Percentiles rank a stretch among this genome's conserved stretches.
Evolutionary conservation across 1,140 invertebrate species (phyloP).

Genomic region (Chrysomallon squamiferum): DNA sequence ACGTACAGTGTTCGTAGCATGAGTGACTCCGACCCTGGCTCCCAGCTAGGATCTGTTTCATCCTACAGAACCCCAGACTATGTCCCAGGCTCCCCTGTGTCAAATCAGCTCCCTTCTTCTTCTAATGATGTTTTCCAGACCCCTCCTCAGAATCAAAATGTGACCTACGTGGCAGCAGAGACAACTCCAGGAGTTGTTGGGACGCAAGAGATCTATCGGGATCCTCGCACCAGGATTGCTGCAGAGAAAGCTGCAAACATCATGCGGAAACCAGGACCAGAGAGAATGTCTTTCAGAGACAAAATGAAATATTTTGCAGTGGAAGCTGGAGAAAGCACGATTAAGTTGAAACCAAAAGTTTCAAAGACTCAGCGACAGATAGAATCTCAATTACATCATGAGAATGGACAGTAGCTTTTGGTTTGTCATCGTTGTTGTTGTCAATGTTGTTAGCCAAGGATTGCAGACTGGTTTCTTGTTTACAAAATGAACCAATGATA

Average conservation of each 20-base stretch:
- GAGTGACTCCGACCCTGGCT: conserved; percentile 17
- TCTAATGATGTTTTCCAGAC: conserved; percentile 16
- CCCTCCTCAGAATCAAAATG: conserved; percentile 17
- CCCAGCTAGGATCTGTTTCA: conserved; percentile 13
- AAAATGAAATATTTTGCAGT: conserved; percentile 66
- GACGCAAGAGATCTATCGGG: conserved; percentile 65
- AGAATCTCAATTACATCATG: conserved; percentile 48
- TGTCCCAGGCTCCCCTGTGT: conserved; percentile 16
- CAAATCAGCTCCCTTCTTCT: conserved; percentile 16
- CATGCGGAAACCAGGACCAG: conserved; percentile 23
- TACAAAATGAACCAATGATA: no score
- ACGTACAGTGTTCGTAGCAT: conserved; percentile 32
- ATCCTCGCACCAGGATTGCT: conserved; percentile 61
- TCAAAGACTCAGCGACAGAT: conserved; percentile 55
- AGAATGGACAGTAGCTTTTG: conserved; percentile 40
- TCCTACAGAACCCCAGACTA: conserved; percentile 20
- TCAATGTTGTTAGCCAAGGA: no score
- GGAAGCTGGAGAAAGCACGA: conserved; percentile 61
- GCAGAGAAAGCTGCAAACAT: conserved; percentile 51
- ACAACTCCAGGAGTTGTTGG: conserved; percentile 60
- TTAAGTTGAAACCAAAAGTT: conserved; percentile 56
- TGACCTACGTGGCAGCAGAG: conserved; percentile 37
- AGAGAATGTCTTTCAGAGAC: conserved; percentile 62
- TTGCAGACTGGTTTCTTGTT: no score
- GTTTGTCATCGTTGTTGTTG: no score